Conservation (phyloP, 2,888 invertebrate genomes). For the Phasia obesa region DNA sequence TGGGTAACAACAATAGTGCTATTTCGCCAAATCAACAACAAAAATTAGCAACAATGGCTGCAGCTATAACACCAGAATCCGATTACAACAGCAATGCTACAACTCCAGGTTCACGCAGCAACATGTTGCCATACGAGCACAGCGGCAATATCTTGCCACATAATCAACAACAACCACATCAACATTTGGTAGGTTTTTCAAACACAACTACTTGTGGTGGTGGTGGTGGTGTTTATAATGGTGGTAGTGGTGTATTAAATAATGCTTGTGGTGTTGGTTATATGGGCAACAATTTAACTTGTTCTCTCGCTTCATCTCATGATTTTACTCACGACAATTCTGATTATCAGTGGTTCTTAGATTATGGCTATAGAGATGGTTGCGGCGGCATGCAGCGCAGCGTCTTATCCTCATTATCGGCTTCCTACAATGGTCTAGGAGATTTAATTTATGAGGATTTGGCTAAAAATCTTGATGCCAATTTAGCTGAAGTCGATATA, state of each 20-base stretch:
- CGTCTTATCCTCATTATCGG: slow-evolving; percentile 91
- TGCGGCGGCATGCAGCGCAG: slow-evolving; percentile 87
- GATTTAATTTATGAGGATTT: slow-evolving; percentile 90
- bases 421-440: slow-evolving; percentile 89
- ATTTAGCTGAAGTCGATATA: slow-evolving; percentile 97
- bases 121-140: slow-evolving; percentile 71
- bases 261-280: slow-evolving; percentile 77
- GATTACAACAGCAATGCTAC: slow-evolving; percentile 83
- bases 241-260: slow-evolving; percentile 75
- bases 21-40: slow-evolving; percentile 71
- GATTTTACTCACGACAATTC: slow-evolving; percentile 93
- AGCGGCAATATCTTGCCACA: slow-evolving; percentile 72
- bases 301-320: slow-evolving; percentile 82
- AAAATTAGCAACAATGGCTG: slow-evolving; percentile 72
- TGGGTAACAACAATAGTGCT: slow-evolving; percentile 73
- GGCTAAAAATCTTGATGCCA: slow-evolving; percentile 94
- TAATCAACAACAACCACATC: slow-evolving; percentile 72
- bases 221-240: slow-evolving; percentile 73
- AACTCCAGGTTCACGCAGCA: slow-evolving; percentile 78
- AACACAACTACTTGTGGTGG: slow-evolving; percentile 74
- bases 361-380: slow-evolving; percentile 93
- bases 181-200: slow-evolving; percentile 76
- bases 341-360: slow-evolving; percentile 95
- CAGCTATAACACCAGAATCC: slow-evolving; percentile 79
- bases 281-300: slow-evolving; percentile 79